Conservation (phyloP, 2,797 vertebrate genomes). For the Spinibarbus caldwelli region DNA sequence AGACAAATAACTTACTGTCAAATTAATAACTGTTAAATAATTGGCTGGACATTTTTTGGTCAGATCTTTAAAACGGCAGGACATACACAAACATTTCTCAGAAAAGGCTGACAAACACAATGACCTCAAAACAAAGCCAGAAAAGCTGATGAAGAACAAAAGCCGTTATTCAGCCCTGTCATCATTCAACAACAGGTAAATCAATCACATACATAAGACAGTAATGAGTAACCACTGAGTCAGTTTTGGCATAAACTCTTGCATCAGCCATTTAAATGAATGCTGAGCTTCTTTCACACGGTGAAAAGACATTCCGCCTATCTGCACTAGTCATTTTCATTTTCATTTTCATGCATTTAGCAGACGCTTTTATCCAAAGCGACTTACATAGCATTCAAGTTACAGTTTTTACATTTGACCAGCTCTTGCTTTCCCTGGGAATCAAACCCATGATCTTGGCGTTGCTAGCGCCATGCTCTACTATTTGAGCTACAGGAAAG, state of each 20-base stretch:
- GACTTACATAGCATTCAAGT: too few relatives aligned
- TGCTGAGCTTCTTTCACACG: background rate
- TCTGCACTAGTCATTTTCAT: too few relatives aligned
- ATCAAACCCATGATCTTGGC: too few relatives aligned
- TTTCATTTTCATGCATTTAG: too few relatives aligned
- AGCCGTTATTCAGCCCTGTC: constrained; percentile 45
- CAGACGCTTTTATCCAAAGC: too few relatives aligned
- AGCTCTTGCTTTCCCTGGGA: too few relatives aligned
- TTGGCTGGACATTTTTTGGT: background rate
- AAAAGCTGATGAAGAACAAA: constrained; percentile 53
- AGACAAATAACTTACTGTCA: background rate
- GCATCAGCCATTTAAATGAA: constrained; percentile 30
- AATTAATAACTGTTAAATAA: background rate
- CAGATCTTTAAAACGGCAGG: constrained; percentile 46
- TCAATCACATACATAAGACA: constrained; percentile 43
- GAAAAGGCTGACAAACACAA: constrained; percentile 44
- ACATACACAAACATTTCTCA: constrained; percentile 45
- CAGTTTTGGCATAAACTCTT: constrained; percentile 23
- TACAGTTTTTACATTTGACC: too few relatives aligned
- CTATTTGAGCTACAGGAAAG: too few relatives aligned
- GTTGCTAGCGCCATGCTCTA: too few relatives aligned
- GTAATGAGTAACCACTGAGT: constrained; percentile 14
- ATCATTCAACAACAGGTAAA: constrained; percentile 47
- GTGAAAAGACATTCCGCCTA: background rate
- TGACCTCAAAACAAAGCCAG: constrained; percentile 42